These are phyloP conservation scores for Pandion haliaetus DNA, from an alignment of 2,113 vertebrate genomes.

Conservation along the genomic window DNA sequence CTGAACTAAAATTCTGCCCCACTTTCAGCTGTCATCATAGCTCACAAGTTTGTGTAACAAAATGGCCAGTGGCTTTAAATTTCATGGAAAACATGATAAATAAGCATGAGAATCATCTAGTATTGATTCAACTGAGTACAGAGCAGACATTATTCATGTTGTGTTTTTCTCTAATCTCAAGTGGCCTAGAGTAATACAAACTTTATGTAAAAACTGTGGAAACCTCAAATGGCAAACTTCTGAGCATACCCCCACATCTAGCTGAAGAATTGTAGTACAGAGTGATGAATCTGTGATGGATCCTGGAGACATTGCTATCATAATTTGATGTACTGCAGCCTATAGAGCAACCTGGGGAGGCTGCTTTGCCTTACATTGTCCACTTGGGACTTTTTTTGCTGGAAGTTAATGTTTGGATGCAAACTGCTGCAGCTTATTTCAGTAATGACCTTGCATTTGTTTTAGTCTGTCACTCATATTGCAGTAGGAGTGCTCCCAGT, in stretches of 20 bases:
- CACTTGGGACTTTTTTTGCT: not conserved
- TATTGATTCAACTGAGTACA: not conserved
- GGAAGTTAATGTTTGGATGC: not conserved
- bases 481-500: not conserved
- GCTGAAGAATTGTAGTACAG: not conserved
- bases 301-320: not conserved
- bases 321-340: not conserved
- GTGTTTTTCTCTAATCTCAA: not conserved
- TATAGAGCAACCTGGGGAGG: fast-evolving
- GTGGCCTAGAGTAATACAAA: not conserved
- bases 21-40: not conserved
- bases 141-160: not conserved
- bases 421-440: not conserved
- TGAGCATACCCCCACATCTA: not conserved
- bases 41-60: not conserved
- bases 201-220: not conserved
- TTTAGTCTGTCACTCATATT: not conserved
- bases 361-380: not conserved
- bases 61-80: not conserved
- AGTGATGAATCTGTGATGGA: not conserved
- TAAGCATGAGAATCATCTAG: not conserved
- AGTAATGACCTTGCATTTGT: not conserved
- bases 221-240: not conserved
- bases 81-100: not conserved
- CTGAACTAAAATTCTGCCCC: not conserved